Evolutionary conservation across 2,888 invertebrate species (phyloP).

Genomic region (Drosophila stalkeri): DNA sequence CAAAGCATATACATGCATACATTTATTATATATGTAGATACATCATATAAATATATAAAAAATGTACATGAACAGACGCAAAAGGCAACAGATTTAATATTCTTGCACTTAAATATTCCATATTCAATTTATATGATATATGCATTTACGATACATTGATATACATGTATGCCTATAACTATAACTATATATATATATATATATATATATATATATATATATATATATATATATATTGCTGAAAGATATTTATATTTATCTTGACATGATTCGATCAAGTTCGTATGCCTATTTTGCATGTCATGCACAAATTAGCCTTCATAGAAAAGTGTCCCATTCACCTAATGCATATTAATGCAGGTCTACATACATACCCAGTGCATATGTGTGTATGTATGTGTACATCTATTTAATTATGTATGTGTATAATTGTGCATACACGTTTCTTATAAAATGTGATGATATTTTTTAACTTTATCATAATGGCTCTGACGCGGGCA

Average conservation of each 20-base stretch:
- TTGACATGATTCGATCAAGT: conserved; percentile 14
- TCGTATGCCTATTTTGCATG: conserved; percentile 16
- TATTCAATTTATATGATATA: too few relatives aligned
- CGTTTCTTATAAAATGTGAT: conserved; percentile 9
- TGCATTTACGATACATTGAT: too few relatives aligned
- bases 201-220: background rate
- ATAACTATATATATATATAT: too few relatives aligned
- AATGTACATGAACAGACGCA: too few relatives aligned
- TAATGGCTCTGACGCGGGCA: background rate
- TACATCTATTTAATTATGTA: conserved; percentile 5
- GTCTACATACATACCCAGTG: background rate
- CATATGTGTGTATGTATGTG: background rate
- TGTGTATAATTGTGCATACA: conserved; percentile 11
- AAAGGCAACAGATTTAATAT: too few relatives aligned
- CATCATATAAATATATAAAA: background rate
- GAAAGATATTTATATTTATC: background rate
- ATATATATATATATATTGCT: background rate
- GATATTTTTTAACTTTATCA: background rate
- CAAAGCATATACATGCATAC: background rate
- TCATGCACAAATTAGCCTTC: conserved; percentile 8
- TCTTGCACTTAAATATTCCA: too few relatives aligned
- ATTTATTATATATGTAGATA: background rate
- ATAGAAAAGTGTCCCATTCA: conserved; percentile 4
- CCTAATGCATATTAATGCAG: background rate
- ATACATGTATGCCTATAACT: too few relatives aligned